phyloP scores from a whole-genome alignment of 2,113 vertebrate genomes.

The Lipophrys pholis region DNA sequence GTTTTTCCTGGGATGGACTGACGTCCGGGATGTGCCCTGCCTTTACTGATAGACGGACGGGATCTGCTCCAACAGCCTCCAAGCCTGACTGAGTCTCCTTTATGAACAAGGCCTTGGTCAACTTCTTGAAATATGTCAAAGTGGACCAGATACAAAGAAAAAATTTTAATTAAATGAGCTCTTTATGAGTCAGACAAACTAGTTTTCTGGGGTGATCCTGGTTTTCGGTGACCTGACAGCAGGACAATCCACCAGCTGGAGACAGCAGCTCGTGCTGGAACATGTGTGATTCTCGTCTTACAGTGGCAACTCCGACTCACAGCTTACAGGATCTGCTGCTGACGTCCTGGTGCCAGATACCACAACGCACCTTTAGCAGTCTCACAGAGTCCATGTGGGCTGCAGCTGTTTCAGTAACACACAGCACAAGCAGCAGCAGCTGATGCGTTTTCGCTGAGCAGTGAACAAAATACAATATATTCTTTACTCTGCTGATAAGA shows the following conservation, averaged over 20 bases:
- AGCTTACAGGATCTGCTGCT: neutral
- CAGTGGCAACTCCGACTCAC: neutral
- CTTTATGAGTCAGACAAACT: neutral
- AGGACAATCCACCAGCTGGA: neutral
- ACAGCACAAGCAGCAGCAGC: neutral
- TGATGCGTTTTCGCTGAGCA: neutral
- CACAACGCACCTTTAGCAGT: neutral
- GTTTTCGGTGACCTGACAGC: neutral
- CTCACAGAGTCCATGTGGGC: neutral
- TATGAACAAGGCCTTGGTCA: too few species aligned
- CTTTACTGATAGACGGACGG: too few species aligned
- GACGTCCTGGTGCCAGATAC: neutral
- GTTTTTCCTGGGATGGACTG: too few species aligned
- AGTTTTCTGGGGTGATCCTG: neutral
- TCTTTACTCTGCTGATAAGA: conserved; percentile 4
- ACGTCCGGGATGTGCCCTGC: too few species aligned
- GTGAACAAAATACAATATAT: neutral
- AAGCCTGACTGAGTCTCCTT: too few species aligned
- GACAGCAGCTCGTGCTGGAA: neutral
- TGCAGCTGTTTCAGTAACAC: neutral
- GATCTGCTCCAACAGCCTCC: too few species aligned
- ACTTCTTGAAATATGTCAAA: too few species aligned
- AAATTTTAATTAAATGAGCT: neutral
- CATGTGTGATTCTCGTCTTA: neutral
- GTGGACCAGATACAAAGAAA: too few species aligned